phyloP scores from a whole-genome alignment of 2,797 vertebrate genomes.

The Tokudaia muenninki region DNA sequence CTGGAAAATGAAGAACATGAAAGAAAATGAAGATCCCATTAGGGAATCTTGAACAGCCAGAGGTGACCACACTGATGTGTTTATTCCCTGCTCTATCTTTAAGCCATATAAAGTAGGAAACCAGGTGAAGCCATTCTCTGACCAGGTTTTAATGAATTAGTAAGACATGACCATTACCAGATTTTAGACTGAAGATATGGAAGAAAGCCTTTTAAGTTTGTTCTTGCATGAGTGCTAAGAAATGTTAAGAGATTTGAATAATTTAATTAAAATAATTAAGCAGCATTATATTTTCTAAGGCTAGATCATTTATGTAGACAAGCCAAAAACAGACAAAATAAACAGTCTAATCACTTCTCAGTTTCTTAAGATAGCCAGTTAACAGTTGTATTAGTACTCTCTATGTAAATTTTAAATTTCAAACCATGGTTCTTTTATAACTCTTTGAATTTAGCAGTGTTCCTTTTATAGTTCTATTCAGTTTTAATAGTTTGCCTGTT shows the following conservation, averaged over 20 bases:
- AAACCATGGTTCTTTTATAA: conserved; percentile 21
- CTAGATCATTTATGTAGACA: neutral
- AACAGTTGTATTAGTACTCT: neutral
- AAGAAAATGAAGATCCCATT: conserved; percentile 31
- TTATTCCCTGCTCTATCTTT: neutral
- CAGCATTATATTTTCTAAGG: conserved; percentile 18
- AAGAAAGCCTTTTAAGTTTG: neutral
- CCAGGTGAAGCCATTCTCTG: neutral
- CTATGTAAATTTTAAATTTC: conserved; percentile 15
- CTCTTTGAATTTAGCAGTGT: conserved; percentile 1
- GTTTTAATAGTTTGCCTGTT: neutral
- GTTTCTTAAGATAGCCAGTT: neutral
- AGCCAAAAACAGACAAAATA: neutral
- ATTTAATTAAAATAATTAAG: conserved; percentile 53
- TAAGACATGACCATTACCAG: conserved; percentile 13
- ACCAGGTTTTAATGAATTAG: conserved; percentile 36
- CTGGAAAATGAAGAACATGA: conserved; percentile 15
- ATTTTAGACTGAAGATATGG: conserved; percentile 12
- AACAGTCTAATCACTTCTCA: neutral
- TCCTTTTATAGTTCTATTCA: conserved; percentile 1
- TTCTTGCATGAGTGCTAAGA: conserved; percentile 23
- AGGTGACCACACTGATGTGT: neutral
- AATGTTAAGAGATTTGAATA: conserved; percentile 26
- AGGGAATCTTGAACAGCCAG: neutral
- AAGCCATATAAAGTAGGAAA: conserved; percentile 17